Conservation (phyloP, 1,140 invertebrate species). For the Radopholus similis region DNA sequence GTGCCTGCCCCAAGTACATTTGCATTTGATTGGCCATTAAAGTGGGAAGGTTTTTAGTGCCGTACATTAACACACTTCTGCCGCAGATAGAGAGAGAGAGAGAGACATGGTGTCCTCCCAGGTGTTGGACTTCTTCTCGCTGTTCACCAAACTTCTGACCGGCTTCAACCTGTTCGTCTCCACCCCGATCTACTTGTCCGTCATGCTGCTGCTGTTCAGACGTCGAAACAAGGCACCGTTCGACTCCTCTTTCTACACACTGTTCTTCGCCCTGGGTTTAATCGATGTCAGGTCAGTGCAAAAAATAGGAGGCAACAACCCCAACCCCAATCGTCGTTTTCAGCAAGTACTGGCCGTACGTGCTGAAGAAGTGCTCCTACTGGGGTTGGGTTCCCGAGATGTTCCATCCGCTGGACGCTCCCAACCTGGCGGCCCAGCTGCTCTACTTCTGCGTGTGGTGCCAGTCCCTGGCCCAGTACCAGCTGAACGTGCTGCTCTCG, state of each 20-base stretch:
- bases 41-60: no score
- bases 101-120: no score
- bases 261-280: not conserved
- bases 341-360: conserved; percentile 4
- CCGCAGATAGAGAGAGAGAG: no score
- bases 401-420: not conserved
- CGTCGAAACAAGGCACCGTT: not conserved
- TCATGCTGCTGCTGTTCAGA: not conserved
- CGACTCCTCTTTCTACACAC: not conserved
- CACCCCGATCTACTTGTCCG: not conserved
- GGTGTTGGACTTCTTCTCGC: not conserved
- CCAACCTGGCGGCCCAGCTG: conserved; percentile 5
- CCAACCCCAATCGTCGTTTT: no score
- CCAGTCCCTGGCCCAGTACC: not conserved
- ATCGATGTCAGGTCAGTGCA: not conserved
- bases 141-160: not conserved
- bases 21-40: no score
- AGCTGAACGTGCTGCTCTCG: conserved; percentile 5
- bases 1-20: no score
- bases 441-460: conserved; percentile 5
- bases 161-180: not conserved
- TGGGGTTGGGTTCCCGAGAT: conserved; percentile 5
- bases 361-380: conserved; percentile 13
- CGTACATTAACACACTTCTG: no score
- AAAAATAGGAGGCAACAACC: no score